Base-by-base conservation (phyloP, 53 echinoderm and acorn worm species). In the Luidia sarsii region DNA sequence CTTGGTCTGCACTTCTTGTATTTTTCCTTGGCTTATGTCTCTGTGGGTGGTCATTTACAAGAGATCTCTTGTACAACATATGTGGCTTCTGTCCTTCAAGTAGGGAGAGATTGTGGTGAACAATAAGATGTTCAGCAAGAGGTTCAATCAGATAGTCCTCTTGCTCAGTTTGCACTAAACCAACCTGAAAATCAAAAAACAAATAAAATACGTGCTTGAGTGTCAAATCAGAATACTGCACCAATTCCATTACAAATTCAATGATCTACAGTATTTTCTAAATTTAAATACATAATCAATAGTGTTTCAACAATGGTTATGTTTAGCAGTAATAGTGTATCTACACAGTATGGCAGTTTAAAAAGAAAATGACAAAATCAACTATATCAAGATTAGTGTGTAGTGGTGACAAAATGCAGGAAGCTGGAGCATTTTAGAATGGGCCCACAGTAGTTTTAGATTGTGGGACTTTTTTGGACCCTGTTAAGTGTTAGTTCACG, bases 101-200 rank as follows among this genome's bases (percentile, higher is more conserved):
- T 36, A 61, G 24, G 14, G 87, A 53, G 48, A 71, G 50, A 65
- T 81, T 65, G 20, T 84, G 75, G 36, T 88, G 43, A 63, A 64
- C 56, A 38, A 67, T 70, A 62, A 92, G 85, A 48, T 92, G 86
- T 30, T 70, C 27, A 3, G 92, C 80, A 35, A 93, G 80, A 3
- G 96, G 96, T 64, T 92, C 86, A 28, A 95, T 95, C 71, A 95
- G 70, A 68, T 75, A 95, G 28, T 95, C 96, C 16, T 92, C 90
- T 3, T 80, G 68, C 19, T 30, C 51, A 39, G 96, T 95, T 60
- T 89, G 63, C 22, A 95, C 36, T 46, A 95, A 56, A 24, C 95
- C 95, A 80, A 82, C 72, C 95, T 95, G 87, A 15, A 71, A 87
- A 36, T 36, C 49, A 57, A 65, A 54, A 68, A 50, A 39, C 24